Conservation (phyloP, 1,140 invertebrate genomes). For the Drosophila busckii region DNA sequence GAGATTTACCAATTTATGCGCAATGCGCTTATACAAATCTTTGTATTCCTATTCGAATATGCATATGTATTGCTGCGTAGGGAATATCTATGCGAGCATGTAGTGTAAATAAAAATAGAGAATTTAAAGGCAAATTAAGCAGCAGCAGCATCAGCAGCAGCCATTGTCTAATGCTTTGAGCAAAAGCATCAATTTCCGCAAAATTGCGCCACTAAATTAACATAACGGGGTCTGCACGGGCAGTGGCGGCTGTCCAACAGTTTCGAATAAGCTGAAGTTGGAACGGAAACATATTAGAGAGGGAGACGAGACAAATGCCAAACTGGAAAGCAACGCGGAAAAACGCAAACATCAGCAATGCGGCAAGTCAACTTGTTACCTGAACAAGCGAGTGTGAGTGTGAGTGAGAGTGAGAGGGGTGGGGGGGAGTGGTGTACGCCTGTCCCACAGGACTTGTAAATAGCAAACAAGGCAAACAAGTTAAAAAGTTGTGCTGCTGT, state of each 20-base stretch:
- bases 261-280: too few relatives aligned
- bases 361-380: conserved; percentile 55
- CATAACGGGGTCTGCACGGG: conserved; percentile 43
- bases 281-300: conserved; percentile 59
- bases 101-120: too few relatives aligned
- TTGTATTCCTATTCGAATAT: too few relatives aligned
- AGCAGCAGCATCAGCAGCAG: too few relatives aligned
- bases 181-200: conserved; percentile 63
- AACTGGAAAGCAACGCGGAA: conserved; percentile 36
- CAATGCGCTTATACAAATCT: too few relatives aligned
- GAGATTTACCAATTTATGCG: too few relatives aligned
- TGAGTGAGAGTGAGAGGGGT: not conserved
- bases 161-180: conserved; percentile 14
- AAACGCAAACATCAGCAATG: conserved; percentile 73
- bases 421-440: not conserved
- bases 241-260: not conserved
- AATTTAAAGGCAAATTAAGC: too few relatives aligned
- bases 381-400: not conserved
- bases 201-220: conserved; percentile 72
- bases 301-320: conserved; percentile 45
- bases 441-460: conserved; percentile 77
- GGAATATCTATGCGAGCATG: too few relatives aligned
- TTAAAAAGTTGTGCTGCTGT: conserved; percentile 71
- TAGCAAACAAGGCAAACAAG: conserved; percentile 78
- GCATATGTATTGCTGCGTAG: too few relatives aligned